Evolutionary conservation across 2,888 invertebrate species (phyloP).

Genomic region (Uloborus plumipes): DNA sequence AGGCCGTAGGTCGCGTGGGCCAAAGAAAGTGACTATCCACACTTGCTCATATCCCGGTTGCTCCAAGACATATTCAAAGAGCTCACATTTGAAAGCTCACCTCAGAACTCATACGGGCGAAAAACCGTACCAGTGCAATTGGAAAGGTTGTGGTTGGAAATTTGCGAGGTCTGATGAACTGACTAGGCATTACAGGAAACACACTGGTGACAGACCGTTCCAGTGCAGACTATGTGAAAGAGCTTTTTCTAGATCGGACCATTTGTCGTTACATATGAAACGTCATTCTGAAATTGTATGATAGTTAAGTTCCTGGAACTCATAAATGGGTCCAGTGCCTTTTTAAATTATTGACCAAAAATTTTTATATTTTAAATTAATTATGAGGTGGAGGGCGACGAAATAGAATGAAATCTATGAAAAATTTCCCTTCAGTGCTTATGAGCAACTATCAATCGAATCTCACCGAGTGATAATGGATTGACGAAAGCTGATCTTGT

Average conservation of each 20-base stretch:
- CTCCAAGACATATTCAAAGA: constrained; percentile 77
- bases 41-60: constrained; percentile 76
- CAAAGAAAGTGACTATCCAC: constrained; percentile 75
- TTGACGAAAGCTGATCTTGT: no score
- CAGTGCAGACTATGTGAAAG: constrained; percentile 78
- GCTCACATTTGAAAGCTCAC: constrained; percentile 78
- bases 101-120: constrained; percentile 78
- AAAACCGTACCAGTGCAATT: constrained; percentile 78
- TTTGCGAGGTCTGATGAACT: constrained; percentile 78
- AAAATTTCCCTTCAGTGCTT: constrained; percentile 45
- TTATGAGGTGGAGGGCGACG: constrained; percentile 55
- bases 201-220: constrained; percentile 78
- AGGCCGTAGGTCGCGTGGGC: constrained; percentile 69
- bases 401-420: constrained; percentile 15
- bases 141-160: constrained; percentile 77
- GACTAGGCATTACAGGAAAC: constrained; percentile 76
- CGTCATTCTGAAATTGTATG: constrained; percentile 72
- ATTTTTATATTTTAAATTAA: constrained; percentile 42
- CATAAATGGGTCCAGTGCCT: constrained; percentile 4
- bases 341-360: constrained; percentile 49
- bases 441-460: no score
- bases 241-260: constrained; percentile 78
- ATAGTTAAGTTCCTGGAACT: constrained; percentile 38
- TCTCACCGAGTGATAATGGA: no score
- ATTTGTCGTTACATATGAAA: constrained; percentile 79